Conservation (phyloP, 2,113 vertebrate genomes). For the Proteles cristata region DNA sequence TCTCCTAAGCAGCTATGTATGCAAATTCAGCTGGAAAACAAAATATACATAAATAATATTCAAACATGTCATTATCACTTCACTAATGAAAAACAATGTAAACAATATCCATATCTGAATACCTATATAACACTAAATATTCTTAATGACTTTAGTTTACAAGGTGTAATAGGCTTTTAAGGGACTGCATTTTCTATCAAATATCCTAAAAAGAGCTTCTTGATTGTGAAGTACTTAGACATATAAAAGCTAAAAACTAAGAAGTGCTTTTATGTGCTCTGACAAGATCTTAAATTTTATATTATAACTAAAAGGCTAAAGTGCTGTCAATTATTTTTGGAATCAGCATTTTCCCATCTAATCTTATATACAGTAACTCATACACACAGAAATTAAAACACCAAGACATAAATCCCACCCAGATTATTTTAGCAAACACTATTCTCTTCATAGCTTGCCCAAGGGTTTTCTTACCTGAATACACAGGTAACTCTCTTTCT, state of each 20-base stretch:
- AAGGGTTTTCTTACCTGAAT: constrained; percentile 17
- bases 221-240: not conserved
- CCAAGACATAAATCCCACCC: not conserved
- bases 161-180: constrained; percentile 1
- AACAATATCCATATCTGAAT: not conserved
- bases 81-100: not conserved
- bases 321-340: not conserved
- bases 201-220: not conserved
- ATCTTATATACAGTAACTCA: not conserved
- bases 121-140: not conserved
- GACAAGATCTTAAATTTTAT: constrained; percentile 20
- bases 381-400: constrained; percentile 21
- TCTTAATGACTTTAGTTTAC: not conserved
- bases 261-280: not conserved
- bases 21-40: not conserved
- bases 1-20: not conserved
- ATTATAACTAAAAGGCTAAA: not conserved
- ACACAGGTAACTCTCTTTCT: not conserved
- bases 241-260: not conserved
- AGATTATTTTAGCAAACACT: not conserved
- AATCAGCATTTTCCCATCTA: not conserved
- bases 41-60: not conserved
- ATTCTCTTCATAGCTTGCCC: not conserved
- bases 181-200: not conserved
- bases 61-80: not conserved